Conservation (phyloP, 2,888 invertebrate species). For the Beris morrisii region DNA sequence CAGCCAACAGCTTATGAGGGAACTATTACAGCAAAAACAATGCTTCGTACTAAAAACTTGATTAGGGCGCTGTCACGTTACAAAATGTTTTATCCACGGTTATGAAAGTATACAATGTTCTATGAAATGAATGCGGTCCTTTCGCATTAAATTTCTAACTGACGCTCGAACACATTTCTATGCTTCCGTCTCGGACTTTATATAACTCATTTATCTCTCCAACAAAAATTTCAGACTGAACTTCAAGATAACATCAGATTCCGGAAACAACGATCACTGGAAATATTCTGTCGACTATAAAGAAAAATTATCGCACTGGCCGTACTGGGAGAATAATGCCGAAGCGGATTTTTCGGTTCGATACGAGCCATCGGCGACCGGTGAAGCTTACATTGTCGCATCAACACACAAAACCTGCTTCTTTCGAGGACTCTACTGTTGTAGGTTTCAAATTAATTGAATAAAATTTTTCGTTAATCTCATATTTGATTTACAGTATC, state of each 20-base stretch:
- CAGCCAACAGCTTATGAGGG: too few relatives aligned
- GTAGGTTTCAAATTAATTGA: constrained; percentile 56
- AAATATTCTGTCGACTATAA: constrained; percentile 67
- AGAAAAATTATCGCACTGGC: constrained; percentile 67
- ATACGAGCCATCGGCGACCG: constrained; percentile 54
- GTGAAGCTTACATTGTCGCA: constrained; percentile 60
- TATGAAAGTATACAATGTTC: too few relatives aligned
- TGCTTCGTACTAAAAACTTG: too few relatives aligned
- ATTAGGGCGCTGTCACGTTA: too few relatives aligned
- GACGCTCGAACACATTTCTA: too few relatives aligned
- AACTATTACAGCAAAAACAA: too few relatives aligned
- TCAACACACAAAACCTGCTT: constrained; percentile 69
- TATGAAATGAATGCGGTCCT: too few relatives aligned
- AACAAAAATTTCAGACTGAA: constrained; percentile 57
- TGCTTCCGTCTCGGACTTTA: too few relatives aligned
- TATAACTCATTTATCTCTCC: too few relatives aligned
- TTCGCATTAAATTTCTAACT: too few relatives aligned
- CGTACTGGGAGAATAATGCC: constrained; percentile 62
- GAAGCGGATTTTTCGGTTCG: constrained; percentile 64
- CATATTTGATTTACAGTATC: constrained; percentile 59
- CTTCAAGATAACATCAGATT: constrained; percentile 66
- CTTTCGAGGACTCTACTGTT: constrained; percentile 60
- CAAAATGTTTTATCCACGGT: too few relatives aligned
- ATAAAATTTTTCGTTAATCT: background rate
- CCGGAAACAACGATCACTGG: constrained; percentile 70